phyloP scores from a whole-genome alignment of 2,888 invertebrate species.

The Anthoptus insignis region DNA sequence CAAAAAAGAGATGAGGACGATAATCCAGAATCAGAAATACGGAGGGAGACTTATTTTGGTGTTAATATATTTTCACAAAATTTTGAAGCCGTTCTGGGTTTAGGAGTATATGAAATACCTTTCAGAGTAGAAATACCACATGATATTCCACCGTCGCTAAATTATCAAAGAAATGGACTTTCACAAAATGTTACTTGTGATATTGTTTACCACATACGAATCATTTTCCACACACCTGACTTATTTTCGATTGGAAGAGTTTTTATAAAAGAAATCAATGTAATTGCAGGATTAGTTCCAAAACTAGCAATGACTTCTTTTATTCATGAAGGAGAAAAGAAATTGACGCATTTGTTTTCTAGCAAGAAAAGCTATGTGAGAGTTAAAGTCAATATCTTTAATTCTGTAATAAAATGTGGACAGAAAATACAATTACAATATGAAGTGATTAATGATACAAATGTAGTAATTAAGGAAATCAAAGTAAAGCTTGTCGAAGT shows the following conservation, averaged over 20 bases:
- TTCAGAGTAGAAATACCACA: constrained; percentile 6
- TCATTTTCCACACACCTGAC: not conserved
- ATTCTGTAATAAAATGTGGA: constrained; percentile 11
- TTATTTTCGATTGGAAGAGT: not conserved
- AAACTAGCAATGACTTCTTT: not conserved
- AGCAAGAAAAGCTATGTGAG: constrained; percentile 8
- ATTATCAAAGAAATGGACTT: not conserved
- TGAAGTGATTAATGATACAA: constrained; percentile 8
- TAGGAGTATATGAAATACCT: constrained; percentile 3
- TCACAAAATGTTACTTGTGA: not conserved
- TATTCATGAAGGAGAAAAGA: constrained; percentile 5
- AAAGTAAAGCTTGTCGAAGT: not conserved
- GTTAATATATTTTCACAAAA: not conserved
- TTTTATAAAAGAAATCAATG: constrained; percentile 11
- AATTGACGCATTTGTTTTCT: constrained; percentile 16
- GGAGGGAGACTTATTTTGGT: constrained; percentile 2
- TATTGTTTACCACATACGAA: constrained; percentile 11
- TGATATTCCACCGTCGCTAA: constrained; percentile 2
- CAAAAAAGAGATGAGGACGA: not conserved
- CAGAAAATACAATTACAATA: constrained; percentile 2
- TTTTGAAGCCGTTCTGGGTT: not conserved
- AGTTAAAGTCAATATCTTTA: not conserved
- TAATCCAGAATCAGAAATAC: constrained; percentile 8
- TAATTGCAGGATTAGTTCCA: constrained; percentile 12
- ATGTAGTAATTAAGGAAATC: constrained; percentile 16